Percentiles rank a stretch among this genome's conserved stretches.
Conservation (phyloP, 2,797 vertebrate genomes). For the Neosalanx taihuensis region DNA sequence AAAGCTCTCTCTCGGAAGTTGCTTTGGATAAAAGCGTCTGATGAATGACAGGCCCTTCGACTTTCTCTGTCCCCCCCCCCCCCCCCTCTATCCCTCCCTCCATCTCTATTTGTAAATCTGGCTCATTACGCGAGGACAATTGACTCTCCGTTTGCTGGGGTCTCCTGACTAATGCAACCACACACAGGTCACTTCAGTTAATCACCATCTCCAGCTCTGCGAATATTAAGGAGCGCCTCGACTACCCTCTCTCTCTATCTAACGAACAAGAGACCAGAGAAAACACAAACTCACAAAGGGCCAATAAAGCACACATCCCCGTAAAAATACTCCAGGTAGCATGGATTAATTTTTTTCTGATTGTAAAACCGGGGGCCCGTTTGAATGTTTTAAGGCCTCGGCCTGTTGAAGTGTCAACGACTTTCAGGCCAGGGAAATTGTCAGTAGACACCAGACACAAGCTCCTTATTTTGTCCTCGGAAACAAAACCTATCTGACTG, state of each 20-base stretch:
- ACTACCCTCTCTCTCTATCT: background rate
- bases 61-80: background rate
- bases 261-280: background rate
- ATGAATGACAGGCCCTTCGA: too few relatives aligned
- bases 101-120: background rate
- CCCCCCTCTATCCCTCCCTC: background rate
- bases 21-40: too few relatives aligned
- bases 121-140: background rate
- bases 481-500: too few relatives aligned
- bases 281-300: background rate
- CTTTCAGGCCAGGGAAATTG: too few relatives aligned
- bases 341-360: background rate
- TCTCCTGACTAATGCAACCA: too few relatives aligned
- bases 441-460: background rate
- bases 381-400: background rate
- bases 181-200: background rate
- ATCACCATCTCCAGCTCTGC: background rate
- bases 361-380: background rate
- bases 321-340: background rate
- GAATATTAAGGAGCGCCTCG: background rate
- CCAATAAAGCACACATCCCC: background rate
- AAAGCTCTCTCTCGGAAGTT: too few relatives aligned
- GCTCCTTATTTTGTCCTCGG: too few relatives aligned
- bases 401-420: too few relatives aligned
- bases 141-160: conserved; percentile 1